A percentile compares a stretch with the other conserved stretches of the same genome.
Conservation (phyloP, 2,113 vertebrate genomes). For the Phrynosoma platyrhinos region DNA sequence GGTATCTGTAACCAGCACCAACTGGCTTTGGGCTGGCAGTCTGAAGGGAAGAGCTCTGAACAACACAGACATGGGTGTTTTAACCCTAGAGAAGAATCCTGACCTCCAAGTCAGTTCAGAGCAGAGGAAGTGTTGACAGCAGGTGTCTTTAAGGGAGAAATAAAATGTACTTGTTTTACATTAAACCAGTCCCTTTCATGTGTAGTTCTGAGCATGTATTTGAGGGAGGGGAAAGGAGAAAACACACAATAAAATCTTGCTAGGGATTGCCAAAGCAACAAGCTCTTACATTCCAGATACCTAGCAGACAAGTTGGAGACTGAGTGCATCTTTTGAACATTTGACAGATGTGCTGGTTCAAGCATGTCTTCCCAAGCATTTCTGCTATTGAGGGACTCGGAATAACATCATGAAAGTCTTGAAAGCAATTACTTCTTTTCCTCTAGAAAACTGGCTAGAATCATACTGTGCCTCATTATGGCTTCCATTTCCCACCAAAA, state of each 20-base stretch:
- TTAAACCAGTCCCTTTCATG: conserved; percentile 2
- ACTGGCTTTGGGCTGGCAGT: conserved; percentile 2
- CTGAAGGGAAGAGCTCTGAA: background rate
- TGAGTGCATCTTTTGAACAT: background rate
- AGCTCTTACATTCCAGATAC: background rate
- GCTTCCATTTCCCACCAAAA: background rate
- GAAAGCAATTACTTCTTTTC: background rate
- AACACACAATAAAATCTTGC: background rate
- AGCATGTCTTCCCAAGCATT: background rate
- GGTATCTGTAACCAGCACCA: background rate
- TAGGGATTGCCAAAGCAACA: background rate
- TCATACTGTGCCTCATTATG: background rate
- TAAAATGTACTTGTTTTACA: conserved; percentile 35
- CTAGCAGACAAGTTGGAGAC: background rate
- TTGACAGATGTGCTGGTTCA: background rate
- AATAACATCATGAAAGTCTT: background rate
- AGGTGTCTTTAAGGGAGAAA: conserved; percentile 12
- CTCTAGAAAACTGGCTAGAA: background rate
- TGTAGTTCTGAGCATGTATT: background rate
- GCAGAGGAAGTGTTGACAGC: conserved; percentile 3
- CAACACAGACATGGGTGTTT: background rate
- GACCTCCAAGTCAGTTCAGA: background rate
- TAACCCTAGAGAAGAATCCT: background rate
- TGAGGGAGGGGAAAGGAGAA: background rate
- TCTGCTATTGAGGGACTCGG: background rate